Evolutionary conservation across 2,113 vertebrate genomes (phyloP).

Genomic region (Thermophis baileyi): DNA sequence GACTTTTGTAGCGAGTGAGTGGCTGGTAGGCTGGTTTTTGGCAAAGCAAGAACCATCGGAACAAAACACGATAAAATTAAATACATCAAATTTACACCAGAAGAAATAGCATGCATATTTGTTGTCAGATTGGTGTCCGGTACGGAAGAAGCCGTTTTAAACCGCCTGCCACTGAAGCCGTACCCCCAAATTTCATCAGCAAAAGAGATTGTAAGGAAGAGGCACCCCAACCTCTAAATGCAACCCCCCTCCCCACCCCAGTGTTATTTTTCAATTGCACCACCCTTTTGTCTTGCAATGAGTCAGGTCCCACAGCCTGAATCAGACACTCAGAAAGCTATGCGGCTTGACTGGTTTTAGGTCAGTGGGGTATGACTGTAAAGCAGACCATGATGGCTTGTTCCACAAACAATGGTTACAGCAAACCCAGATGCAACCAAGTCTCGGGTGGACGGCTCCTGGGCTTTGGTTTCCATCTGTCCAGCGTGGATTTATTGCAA

Average conservation of each 20-base stretch:
- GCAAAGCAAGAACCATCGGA: background rate
- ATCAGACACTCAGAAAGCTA: background rate
- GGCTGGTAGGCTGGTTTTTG: background rate
- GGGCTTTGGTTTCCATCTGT: background rate
- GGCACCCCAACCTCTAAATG: background rate
- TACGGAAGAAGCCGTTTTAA: background rate
- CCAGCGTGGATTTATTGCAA: background rate
- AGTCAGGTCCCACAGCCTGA: background rate
- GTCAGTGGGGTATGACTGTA: background rate
- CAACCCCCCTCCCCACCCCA: background rate
- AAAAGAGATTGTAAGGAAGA: background rate
- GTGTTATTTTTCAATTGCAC: background rate
- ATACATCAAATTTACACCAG: background rate
- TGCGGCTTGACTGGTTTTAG: background rate
- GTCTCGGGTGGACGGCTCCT: fast-evolving
- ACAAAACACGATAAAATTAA: background rate
- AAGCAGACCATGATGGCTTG: background rate
- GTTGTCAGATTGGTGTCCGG: background rate
- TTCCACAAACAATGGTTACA: background rate
- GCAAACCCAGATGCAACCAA: background rate
- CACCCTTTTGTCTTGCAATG: background rate
- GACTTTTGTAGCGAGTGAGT: background rate
- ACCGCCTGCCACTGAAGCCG: background rate
- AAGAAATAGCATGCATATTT: background rate
- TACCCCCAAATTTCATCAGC: background rate